Evolutionary conservation across 2,797 vertebrate genomes (phyloP).

Genomic region (Podargus strigoides): DNA sequence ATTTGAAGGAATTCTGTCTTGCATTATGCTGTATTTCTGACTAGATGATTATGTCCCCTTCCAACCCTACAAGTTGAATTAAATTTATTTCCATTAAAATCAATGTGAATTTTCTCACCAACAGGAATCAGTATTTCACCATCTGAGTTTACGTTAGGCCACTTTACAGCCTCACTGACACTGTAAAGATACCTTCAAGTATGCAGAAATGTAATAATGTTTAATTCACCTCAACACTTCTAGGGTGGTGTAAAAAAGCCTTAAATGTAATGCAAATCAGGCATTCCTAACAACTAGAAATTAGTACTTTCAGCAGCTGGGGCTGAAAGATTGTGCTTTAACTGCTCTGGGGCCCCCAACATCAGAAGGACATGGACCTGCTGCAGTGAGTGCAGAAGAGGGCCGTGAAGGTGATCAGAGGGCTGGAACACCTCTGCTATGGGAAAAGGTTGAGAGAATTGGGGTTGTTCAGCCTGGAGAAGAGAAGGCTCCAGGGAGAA

Average conservation of each 20-base stretch:
- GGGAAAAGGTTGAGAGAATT: too few relatives aligned
- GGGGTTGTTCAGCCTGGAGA: too few relatives aligned
- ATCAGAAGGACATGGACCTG: too few relatives aligned
- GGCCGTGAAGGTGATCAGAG: too few relatives aligned
- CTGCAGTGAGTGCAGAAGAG: too few relatives aligned
- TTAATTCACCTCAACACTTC: neutral
- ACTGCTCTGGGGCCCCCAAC: too few relatives aligned
- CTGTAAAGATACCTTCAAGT: neutral
- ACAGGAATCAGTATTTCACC: neutral
- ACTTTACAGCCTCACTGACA: neutral
- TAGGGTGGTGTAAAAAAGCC: neutral
- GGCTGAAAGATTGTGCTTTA: neutral
- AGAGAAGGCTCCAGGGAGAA: neutral
- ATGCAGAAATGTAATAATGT: neutral
- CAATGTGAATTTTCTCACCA: neutral
- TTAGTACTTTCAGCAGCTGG: neutral
- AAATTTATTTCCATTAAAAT: constrained; percentile 7
- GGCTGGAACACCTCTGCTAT: too few relatives aligned
- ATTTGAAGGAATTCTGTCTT: constrained; percentile 7
- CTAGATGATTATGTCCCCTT: neutral
- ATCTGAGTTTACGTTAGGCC: neutral
- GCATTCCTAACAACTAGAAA: neutral
- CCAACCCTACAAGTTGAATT: neutral
- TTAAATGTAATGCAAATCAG: neutral
- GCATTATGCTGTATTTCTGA: neutral